Evolutionary conservation across 2,113 vertebrate species (phyloP).

Genomic region (Dasyurus viverrinus): DNA sequence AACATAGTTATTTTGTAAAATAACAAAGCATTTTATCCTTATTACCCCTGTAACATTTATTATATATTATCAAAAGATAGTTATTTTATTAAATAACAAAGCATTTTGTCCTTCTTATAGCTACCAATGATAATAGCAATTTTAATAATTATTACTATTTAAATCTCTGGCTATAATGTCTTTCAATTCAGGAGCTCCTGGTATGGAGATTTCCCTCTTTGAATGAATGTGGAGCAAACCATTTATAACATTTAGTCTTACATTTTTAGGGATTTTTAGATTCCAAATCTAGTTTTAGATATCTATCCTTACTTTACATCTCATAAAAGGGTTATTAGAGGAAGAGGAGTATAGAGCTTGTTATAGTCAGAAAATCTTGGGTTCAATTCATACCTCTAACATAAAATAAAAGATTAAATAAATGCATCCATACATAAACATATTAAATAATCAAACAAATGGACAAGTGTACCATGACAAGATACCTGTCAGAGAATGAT

Average conservation of each 20-base stretch:
- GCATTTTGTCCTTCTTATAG: not conserved
- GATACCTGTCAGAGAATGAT: not conserved
- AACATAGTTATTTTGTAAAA: not conserved
- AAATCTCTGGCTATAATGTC: not conserved
- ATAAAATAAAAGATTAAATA: not conserved
- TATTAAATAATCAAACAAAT: not conserved
- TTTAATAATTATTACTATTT: not conserved
- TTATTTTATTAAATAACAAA: not conserved
- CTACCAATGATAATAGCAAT: not conserved
- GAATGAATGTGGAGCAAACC: not conserved
- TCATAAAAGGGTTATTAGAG: not conserved
- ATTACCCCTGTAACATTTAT: not conserved
- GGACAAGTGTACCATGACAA: not conserved
- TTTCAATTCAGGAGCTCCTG: not conserved
- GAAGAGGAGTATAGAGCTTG: not conserved
- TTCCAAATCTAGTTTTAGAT: not conserved
- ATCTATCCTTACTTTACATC: not conserved
- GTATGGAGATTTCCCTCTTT: not conserved
- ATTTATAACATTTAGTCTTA: not conserved
- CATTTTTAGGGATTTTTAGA: not conserved
- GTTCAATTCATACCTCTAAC: not conserved
- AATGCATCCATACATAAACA: not conserved
- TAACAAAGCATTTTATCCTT: no score
- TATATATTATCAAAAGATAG: not conserved
- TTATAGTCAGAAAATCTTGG: not conserved